Conservation (phyloP, 2,797 vertebrate genomes). For the Lerista edwardsae region DNA sequence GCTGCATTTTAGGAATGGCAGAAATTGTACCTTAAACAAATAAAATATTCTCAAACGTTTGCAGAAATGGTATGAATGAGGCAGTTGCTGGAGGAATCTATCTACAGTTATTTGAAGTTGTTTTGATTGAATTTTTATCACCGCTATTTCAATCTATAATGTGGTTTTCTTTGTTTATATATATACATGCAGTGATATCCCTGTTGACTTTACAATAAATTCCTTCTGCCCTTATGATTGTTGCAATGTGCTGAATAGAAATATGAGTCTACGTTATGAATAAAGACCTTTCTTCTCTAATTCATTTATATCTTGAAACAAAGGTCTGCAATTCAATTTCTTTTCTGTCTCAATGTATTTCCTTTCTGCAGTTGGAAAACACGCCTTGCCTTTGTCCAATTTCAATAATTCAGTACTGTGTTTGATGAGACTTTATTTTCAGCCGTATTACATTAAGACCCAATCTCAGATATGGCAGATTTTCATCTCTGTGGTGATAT, state of each 20-base stretch:
- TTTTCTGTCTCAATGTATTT: conserved; percentile 56
- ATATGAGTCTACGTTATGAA: conserved; percentile 54
- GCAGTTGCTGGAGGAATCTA: conserved; percentile 37
- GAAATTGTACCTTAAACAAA: not conserved
- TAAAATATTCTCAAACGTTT: conserved; percentile 49
- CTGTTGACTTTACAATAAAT: conserved; percentile 62
- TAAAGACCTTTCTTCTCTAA: conserved; percentile 37
- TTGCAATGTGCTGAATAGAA: conserved; percentile 54
- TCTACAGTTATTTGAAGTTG: conserved; percentile 47
- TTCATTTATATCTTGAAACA: conserved; percentile 69
- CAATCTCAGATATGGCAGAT: conserved; percentile 31
- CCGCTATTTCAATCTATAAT: conserved; percentile 58
- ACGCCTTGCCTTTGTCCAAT: conserved; percentile 50
- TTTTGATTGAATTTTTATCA: conserved; percentile 67
- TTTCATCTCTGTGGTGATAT: conserved; percentile 26
- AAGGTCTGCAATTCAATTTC: conserved; percentile 66
- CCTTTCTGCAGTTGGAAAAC: conserved; percentile 41
- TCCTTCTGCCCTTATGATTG: conserved; percentile 53
- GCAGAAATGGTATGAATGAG: conserved; percentile 37
- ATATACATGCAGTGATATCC: conserved; percentile 28
- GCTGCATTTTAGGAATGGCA: not conserved
- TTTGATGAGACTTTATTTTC: conserved; percentile 50
- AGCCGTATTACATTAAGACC: conserved; percentile 46
- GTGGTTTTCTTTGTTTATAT: conserved; percentile 47
- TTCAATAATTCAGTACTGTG: conserved; percentile 57